phyloP scores from a whole-genome alignment of 1,140 invertebrate species.

The Cotesia glomerata region DNA sequence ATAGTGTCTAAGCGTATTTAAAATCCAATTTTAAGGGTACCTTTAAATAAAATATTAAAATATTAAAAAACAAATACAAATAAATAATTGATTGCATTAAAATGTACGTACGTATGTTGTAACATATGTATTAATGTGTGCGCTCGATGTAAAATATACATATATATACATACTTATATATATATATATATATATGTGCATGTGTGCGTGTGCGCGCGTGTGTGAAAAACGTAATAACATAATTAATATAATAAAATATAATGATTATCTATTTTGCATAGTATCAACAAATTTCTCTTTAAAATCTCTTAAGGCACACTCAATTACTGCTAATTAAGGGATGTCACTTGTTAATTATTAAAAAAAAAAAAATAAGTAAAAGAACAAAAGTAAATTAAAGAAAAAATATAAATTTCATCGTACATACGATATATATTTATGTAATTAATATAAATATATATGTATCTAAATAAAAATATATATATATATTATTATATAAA shows the following conservation, averaged over 20 bases:
- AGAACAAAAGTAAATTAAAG: not conserved
- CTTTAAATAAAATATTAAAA: constrained; percentile 46
- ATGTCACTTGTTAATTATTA: constrained; percentile 17
- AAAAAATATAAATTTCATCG: constrained; percentile 16
- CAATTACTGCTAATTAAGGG: not conserved
- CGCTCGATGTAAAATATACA: constrained; percentile 36
- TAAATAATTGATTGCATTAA: constrained; percentile 38
- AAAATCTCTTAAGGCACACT: constrained; percentile 45
- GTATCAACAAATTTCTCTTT: constrained; percentile 53
- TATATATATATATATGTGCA: constrained; percentile 44
- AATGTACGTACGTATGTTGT: constrained; percentile 46
- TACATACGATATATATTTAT: constrained; percentile 27
- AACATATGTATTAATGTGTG: constrained; percentile 52
- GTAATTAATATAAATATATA: constrained; percentile 25
- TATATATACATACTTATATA: too few species aligned
- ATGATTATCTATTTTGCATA: constrained; percentile 63
- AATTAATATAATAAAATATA: constrained; percentile 17
- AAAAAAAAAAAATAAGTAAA: constrained; percentile 7
- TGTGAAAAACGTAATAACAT: constrained; percentile 27
- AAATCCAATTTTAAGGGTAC: constrained; percentile 59
- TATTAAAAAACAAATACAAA: constrained; percentile 28
- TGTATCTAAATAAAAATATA: constrained; percentile 2
- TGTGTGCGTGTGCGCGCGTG: constrained; percentile 49
- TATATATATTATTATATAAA: constrained; percentile 8
- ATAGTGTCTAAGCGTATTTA: constrained; percentile 57